Base-by-base conservation (phyloP, 1,140 invertebrate species). In the Diuraphis noxia region DNA sequence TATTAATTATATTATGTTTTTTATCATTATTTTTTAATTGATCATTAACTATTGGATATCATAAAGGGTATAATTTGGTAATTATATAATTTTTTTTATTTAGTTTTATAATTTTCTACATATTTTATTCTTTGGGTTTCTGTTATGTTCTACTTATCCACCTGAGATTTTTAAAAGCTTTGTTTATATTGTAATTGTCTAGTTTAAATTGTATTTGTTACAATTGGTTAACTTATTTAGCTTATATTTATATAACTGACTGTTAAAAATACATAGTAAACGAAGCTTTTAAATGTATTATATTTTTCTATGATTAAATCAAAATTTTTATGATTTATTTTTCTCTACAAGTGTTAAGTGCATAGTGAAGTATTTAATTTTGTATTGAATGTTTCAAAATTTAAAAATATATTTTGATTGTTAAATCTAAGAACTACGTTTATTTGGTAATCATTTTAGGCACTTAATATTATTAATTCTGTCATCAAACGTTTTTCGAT, bases 351-450 rank as follows among this genome's bases (percentile, higher is more conserved):
- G 41, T 89, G 40, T 91, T 79, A 49, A 82, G 77, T 81, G 34
- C 41, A 38, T 91, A n/a, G 21, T 49, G 17, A 90, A 91, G 41
- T 38, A 82, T 38, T 91, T 91, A 36, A 79, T 91, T 82, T 91
- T 91, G 89, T 91, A 91, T 91, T 49, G 89, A 91, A 79, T 34
- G 36, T 91, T 91, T 49, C 89, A 38, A 91, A 49, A 82, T 81
- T 38, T 82, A 13, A 36, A 49, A 81, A 21, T 19, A 82, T 49
- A 91, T 90, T 79, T 77, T 90, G n/a, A 81, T 91, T 91, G 89
- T 91, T 82, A 91, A 81, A 82, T 91, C 89, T 91, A 91, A 91
- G 89, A 81, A 81, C 49, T 25, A 91, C 40, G 49, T 52, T 91
- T 30, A 81, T 40, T 91, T 91, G 21, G 40, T 82, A 34, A 34